Conservation (phyloP, 2,113 vertebrate species). For the Zosterops japonicus region DNA sequence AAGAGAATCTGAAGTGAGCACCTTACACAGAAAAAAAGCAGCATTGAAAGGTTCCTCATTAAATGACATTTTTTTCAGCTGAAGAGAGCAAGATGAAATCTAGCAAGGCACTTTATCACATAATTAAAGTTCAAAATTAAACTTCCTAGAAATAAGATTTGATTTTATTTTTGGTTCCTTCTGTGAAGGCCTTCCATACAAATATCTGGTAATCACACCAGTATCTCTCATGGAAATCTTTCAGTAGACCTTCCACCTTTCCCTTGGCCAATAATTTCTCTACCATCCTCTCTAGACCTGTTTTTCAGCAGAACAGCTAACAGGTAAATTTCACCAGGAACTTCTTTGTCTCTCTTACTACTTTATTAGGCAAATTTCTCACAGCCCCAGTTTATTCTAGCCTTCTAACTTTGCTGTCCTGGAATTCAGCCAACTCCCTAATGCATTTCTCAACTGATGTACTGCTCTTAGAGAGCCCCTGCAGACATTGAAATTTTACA, state of each 20-base stretch:
- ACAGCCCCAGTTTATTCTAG: background rate
- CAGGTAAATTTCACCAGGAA: background rate
- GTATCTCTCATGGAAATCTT: background rate
- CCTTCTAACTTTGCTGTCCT: background rate
- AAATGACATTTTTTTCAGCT: background rate
- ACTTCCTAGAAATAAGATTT: background rate
- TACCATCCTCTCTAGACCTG: background rate
- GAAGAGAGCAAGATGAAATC: background rate
- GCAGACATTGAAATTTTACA: background rate
- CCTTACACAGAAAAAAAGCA: background rate
- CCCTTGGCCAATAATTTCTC: background rate
- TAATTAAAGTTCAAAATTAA: background rate
- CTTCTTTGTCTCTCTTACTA: background rate
- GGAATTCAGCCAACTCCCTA: background rate
- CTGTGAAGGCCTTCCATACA: background rate
- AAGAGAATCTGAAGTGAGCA: background rate
- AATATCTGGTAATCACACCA: fast-evolving
- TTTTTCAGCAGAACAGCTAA: background rate
- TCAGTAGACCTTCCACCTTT: background rate
- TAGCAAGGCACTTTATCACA: background rate
- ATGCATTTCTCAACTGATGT: background rate
- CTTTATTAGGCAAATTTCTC: background rate
- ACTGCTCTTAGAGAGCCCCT: background rate
- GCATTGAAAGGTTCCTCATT: background rate
- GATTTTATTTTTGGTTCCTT: background rate